Base-by-base conservation (phyloP, 2,888 invertebrate species). In the Hymenopus coronatus region DNA sequence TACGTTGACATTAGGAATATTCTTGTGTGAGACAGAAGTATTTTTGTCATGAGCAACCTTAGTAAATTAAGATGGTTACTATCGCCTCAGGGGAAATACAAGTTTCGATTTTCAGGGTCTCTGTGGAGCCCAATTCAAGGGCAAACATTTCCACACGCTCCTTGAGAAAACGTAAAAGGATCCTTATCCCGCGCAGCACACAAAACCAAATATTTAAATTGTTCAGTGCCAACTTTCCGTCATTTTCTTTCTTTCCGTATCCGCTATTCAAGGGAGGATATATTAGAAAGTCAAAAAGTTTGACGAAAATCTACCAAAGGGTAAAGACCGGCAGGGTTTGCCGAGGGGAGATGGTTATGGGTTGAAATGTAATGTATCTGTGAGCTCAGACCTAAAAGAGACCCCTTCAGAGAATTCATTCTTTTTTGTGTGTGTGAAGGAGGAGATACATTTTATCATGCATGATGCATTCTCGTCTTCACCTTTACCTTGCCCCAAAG, bases 161-260 rank as follows among this genome's bases (percentile, higher is more conserved):
- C 20, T 3, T 70, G 54, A 70, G 54, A 25, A 70, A 70, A 70
- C 54, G 54, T 70, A 70, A 70, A 70, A 20, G 54, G 54, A 70
- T 25, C 54, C 54, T 70, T 70, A 70, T 70, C 20, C 54, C 25
- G 20, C 54, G 54, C 20, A 84, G 33, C 28, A 84, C 28, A 84
- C 84, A 84, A 84, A 84, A 84, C 84, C 84, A 84, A 84, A 84
- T 84, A 84, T 84, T 84, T 84, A 84, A 84, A 84, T 84, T 84
- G 84, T 84, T 28, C 84, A 25, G 33, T 28, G 28, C 28, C 28
- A 12, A 33, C 33, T 84, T 84, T 25, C 33, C 84, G 28, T 84
- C 30, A 70, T 70, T 70, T 70, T 70, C 54, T 70, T 70, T 20
- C 54, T 70, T 70, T 70, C 25, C 54, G 20, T 70, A 70, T 70